phyloP scores from a whole-genome alignment of 2,888 invertebrate species.

The Nowickia ferox region DNA sequence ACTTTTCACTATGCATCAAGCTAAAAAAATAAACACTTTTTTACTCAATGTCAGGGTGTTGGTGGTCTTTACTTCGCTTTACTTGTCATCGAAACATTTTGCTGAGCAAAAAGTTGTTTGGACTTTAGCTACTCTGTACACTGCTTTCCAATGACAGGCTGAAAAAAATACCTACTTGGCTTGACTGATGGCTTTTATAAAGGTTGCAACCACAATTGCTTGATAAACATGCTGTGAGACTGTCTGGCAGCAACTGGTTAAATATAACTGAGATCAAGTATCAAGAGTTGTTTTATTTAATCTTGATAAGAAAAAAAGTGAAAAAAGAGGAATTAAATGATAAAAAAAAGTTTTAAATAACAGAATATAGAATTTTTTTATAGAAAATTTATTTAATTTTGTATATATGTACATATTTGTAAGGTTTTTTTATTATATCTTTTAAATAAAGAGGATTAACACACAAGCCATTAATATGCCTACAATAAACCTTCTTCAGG shows the following conservation, averaged over 20 bases:
- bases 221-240: neutral
- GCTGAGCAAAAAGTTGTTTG: neutral
- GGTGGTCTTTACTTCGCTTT: neutral
- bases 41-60: slow-evolving; percentile 4
- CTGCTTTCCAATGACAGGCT: neutral
- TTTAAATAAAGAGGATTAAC: no score
- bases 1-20: neutral
- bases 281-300: slow-evolving; percentile 1
- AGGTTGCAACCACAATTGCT: slow-evolving; percentile 7
- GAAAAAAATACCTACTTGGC: neutral
- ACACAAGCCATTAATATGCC: no score
- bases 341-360: neutral
- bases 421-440: no score
- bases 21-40: slow-evolving; percentile 1
- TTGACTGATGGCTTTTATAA: neutral
- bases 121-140: neutral
- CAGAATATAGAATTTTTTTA: neutral
- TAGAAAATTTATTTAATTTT: neutral
- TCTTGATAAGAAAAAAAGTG: neutral
- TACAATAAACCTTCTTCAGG: no score
- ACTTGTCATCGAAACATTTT: neutral
- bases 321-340: neutral
- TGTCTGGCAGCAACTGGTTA: neutral
- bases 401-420: no score
- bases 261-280: neutral